Conservation (phyloP, 2,888 invertebrate species). For the Acleris holmiana region DNA sequence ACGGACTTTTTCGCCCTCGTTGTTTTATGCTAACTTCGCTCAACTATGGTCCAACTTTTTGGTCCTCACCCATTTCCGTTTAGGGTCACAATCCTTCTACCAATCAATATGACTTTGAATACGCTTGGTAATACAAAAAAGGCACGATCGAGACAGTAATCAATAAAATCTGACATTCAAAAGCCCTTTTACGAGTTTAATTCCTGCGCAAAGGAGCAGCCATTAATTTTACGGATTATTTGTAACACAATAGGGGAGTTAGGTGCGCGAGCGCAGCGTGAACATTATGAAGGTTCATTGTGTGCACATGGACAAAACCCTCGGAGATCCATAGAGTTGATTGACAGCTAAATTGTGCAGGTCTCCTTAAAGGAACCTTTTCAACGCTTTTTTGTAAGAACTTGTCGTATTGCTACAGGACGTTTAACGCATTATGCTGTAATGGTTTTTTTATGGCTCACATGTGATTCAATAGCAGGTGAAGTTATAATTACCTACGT, state of each 20-base stretch:
- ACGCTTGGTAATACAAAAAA: background rate
- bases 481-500: background rate
- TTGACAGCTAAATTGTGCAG: constrained; percentile 43
- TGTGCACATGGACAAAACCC: constrained; percentile 57
- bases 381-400: constrained; percentile 27
- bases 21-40: too few relatives aligned
- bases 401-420: constrained; percentile 19
- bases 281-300: constrained; percentile 47
- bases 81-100: too few relatives aligned
- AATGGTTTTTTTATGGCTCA: constrained; percentile 1
- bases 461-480: constrained; percentile 18
- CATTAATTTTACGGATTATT: constrained; percentile 71
- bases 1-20: too few relatives aligned
- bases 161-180: background rate
- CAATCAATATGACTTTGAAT: too few relatives aligned
- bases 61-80: too few relatives aligned
- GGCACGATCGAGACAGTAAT: background rate
- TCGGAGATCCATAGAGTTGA: constrained; percentile 49
- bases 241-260: constrained; percentile 55
- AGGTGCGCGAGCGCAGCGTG: constrained; percentile 48
- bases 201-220: constrained; percentile 55
- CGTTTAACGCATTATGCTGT: constrained; percentile 12
- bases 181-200: constrained; percentile 14
- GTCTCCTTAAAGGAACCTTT: constrained; percentile 48
- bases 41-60: too few relatives aligned